A percentile compares a stretch with the other conserved stretches of the same genome.
Conservation (phyloP, 2,113 vertebrate species). For the Lontra canadensis region DNA sequence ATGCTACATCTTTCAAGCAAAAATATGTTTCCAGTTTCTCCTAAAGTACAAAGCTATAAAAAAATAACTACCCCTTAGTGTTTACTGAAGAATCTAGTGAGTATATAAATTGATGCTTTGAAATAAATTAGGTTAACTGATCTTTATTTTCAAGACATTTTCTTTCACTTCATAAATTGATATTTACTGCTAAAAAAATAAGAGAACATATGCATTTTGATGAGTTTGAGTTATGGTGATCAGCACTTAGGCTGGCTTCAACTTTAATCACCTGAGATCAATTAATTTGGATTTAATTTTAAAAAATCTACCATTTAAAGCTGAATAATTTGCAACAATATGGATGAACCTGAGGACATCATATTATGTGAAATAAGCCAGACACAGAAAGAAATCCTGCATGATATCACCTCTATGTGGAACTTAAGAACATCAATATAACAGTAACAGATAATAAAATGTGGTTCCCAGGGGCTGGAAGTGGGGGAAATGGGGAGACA, state of each 20-base stretch:
- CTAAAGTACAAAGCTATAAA: background rate
- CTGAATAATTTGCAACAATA: background rate
- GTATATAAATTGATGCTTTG: background rate
- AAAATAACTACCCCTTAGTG: background rate
- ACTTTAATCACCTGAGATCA: background rate
- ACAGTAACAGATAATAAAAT: background rate
- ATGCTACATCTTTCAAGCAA: background rate
- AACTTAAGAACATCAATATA: background rate
- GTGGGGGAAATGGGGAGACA: background rate
- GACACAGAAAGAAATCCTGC: background rate
- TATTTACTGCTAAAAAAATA: conserved; percentile 8
- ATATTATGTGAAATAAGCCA: background rate
- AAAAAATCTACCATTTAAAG: background rate
- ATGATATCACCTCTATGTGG: background rate
- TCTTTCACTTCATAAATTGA: background rate
- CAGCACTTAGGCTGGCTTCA: background rate
- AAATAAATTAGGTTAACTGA: background rate
- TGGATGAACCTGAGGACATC: background rate
- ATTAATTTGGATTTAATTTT: background rate
- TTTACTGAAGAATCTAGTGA: background rate
- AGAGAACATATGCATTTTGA: background rate
- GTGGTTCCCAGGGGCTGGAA: rapidly evolving
- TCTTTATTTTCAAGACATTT: background rate
- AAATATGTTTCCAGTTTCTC: background rate
- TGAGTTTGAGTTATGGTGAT: background rate